phyloP scores from a whole-genome alignment of 2,888 invertebrate genomes.

The Hypercompe scribonia region DNA sequence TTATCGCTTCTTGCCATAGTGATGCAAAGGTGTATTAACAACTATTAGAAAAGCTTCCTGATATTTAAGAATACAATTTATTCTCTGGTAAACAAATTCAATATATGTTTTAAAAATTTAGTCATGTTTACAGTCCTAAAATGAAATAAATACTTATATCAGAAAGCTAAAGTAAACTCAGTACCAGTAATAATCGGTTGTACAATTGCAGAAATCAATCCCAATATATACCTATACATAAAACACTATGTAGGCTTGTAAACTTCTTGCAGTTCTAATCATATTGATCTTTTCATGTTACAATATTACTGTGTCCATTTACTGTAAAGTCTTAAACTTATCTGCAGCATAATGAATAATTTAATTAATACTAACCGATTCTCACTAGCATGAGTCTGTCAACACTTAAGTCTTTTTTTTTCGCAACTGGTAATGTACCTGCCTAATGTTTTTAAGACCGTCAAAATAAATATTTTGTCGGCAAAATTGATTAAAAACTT shows the following conservation, averaged over 20 bases:
- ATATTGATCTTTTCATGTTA: not conserved
- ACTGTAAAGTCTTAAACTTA: not conserved
- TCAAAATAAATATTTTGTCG: not conserved
- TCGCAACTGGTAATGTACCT: too few species aligned
- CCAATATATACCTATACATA: not conserved
- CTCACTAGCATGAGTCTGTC: too few species aligned
- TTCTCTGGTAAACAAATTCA: not conserved
- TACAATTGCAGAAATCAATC: conserved; percentile 9
- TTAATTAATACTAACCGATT: not conserved
- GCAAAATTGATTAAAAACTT: too few species aligned
- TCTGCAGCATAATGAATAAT: not conserved
- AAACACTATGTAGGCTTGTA: not conserved
- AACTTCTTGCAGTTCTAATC: not conserved
- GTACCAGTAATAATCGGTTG: conserved; percentile 12
- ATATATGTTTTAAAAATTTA: not conserved
- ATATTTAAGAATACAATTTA: conserved; percentile 30
- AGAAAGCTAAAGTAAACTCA: conserved; percentile 26
- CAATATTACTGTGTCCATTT: not conserved
- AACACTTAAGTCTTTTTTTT: not conserved
- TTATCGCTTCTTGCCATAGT: conserved; percentile 31
- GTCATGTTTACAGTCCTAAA: not conserved
- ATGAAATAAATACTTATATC: too few species aligned
- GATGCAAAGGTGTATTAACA: conserved; percentile 37
- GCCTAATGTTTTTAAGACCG: not conserved
- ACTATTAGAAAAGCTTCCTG: conserved; percentile 47